Percentiles rank a stretch among this genome's conserved stretches.
Conservation (phyloP, 2,113 vertebrate species). For the Oophaga pumilio region DNA sequence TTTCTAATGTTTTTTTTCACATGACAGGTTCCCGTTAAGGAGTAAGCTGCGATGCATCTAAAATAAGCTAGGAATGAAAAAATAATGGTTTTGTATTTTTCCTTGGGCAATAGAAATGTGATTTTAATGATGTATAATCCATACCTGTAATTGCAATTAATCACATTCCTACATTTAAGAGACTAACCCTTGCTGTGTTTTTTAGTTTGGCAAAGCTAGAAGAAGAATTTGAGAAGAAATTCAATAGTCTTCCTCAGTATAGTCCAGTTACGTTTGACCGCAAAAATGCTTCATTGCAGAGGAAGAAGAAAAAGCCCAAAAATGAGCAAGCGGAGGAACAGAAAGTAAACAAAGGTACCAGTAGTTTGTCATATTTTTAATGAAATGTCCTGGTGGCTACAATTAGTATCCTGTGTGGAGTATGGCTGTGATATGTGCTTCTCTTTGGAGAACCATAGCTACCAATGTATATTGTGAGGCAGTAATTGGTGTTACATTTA, state of each 20-base stretch:
- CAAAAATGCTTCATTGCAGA: conserved; percentile 82
- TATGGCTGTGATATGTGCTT: too few species aligned
- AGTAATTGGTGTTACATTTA: too few species aligned
- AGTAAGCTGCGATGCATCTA: background rate
- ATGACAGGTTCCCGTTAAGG: too few species aligned
- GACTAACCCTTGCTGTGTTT: background rate
- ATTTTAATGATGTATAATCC: background rate
- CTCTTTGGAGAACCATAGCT: too few species aligned
- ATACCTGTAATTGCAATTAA: background rate
- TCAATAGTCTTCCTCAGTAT: conserved; percentile 97
- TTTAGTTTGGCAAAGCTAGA: conserved; percentile 90
- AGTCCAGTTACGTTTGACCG: conserved; percentile 95
- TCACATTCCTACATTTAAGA: background rate
- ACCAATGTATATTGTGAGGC: too few species aligned
- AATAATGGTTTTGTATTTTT: too few species aligned
- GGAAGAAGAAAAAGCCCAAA: conserved; percentile 85
- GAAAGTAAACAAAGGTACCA: conserved; percentile 82
- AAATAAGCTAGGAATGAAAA: background rate
- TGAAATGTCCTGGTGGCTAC: too few species aligned
- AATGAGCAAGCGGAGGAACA: conserved; percentile 74
- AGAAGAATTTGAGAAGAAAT: conserved; percentile 99
- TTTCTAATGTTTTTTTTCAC: too few species aligned
- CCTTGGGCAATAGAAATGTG: background rate
- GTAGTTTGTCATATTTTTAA: background rate
- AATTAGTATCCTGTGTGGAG: too few species aligned